Evolutionary conservation across 1,140 invertebrate species (phyloP), one percentile per base, ranked within the genome.

Genomic region (Euura lappo): DNA sequence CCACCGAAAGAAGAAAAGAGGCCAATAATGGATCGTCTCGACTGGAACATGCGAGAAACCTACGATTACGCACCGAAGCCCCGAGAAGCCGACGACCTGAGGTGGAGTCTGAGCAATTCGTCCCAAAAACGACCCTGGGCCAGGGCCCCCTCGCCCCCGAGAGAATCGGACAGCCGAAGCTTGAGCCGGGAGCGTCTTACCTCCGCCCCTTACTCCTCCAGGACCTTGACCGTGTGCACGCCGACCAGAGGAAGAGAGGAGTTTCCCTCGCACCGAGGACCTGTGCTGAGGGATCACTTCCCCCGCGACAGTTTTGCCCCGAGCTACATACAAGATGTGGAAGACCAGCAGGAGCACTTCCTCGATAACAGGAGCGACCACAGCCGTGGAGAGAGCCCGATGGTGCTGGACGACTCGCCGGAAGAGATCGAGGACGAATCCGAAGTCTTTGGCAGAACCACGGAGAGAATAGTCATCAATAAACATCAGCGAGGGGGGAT

Each of bases 21-120:
- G 13, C 79, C 83, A 6, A 78, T 87, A 5, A 82, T 80, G 75
- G 84, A 87, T 69, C 83, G 86, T 65, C 44, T 86, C 8, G 85
- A 87, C 65, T 87, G 87, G 85, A 81, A 78, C 46, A 73, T 81
- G 44, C 79, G 84, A 5, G 84, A 87, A 7, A 75, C 75, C 0
- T 83, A 73, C 43, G 86, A 86, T 44, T 85, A 78, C 64, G 4
- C 72, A 0, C 47, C 75, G 10, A 81, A 79, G 10, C 73, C 74
- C 45, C 81, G 82, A 6, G 83, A 84, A n/a, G 75, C 72, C 2
- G 81, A 82, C 0, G 87, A 88, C 70, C 65, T 87, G 3, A 78
- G 87, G 10, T 85, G 83, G 74, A 86, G 79, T 69, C 65, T 87
- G 11, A 86, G 69, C 44, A 87, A 79, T 66, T 81, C 81, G 5